Evolutionary conservation across 2,888 invertebrate genomes (phyloP).

Genomic region (Limnephilus auricula): DNA sequence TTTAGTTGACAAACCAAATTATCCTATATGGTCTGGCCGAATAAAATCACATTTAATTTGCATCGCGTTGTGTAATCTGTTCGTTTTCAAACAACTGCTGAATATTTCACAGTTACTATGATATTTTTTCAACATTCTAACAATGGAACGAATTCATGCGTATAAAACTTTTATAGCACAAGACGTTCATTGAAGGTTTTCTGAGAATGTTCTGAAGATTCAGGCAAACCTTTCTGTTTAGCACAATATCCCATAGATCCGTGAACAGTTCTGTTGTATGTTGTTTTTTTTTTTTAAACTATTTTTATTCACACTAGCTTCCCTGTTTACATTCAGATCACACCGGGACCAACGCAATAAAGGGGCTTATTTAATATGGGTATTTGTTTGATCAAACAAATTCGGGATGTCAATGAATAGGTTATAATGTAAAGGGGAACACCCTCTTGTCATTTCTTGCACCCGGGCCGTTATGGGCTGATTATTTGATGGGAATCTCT

Average conservation of each 20-base stretch:
- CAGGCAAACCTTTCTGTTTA: conserved; percentile 18
- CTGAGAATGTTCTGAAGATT: conserved; percentile 39
- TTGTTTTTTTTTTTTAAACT: conserved; percentile 49
- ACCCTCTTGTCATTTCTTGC: conserved; percentile 40
- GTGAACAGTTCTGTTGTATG: conserved; percentile 38
- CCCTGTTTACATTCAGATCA: conserved; percentile 32
- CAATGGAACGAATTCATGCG: conserved; percentile 48
- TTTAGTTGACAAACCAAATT: conserved; percentile 57
- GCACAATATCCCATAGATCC: conserved; percentile 47
- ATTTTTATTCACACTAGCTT: conserved; percentile 33
- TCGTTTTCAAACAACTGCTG: neutral
- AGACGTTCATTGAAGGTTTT: conserved; percentile 43
- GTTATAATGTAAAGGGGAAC: conserved; percentile 42
- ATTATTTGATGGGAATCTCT: conserved; percentile 29
- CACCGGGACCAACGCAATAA: conserved; percentile 38
- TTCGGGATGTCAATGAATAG: conserved; percentile 56
- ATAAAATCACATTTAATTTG: conserved; percentile 48
- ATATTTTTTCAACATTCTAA: conserved; percentile 4
- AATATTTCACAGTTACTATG: neutral
- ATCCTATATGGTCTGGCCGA: conserved; percentile 45
- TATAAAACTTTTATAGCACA: conserved; percentile 6
- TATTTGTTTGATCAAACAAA: conserved; percentile 62
- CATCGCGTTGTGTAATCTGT: neutral
- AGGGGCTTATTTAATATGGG: conserved; percentile 53
- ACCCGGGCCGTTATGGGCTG: conserved; percentile 26